These are phyloP conservation scores for Siniperca obscura DNA, from an alignment of 2,797 vertebrate species.

Conservation along the genomic window DNA sequence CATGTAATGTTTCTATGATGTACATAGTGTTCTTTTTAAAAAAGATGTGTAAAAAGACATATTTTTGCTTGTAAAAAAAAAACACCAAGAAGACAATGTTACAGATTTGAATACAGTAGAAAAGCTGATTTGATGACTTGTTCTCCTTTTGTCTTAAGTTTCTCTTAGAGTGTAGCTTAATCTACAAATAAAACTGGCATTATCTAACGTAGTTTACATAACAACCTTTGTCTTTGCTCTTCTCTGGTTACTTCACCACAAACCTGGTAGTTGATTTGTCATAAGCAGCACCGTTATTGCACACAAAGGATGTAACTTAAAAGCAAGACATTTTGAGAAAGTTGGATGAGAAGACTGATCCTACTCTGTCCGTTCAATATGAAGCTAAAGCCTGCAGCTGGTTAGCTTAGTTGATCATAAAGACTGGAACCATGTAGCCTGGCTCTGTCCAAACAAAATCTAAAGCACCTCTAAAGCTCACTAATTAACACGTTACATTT, in stretches of 20 bases:
- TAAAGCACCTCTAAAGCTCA: too few relatives aligned
- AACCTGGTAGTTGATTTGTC: not conserved
- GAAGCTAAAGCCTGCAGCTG: not conserved
- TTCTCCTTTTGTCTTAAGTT: slow-evolving; percentile 78
- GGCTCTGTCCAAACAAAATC: not conserved
- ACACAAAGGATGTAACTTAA: not conserved
- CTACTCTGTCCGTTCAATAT: not conserved
- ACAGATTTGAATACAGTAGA: slow-evolving; percentile 72
- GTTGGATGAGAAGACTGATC: not conserved
- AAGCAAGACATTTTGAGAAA: not conserved
- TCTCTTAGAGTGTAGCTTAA: slow-evolving; percentile 68
- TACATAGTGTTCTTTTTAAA: slow-evolving; percentile 82
- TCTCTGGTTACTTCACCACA: slow-evolving; percentile 10
- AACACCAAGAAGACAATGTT: slow-evolving; percentile 56
- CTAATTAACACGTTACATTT: too few relatives aligned
- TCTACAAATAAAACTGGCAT: slow-evolving; percentile 81
- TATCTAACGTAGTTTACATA: slow-evolving; percentile 74
- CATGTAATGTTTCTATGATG: slow-evolving; percentile 79
- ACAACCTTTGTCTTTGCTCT: slow-evolving; percentile 27
- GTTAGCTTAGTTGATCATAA: not conserved
- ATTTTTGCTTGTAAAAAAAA: slow-evolving; percentile 81
- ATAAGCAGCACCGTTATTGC: not conserved
- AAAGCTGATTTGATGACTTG: slow-evolving; percentile 64
- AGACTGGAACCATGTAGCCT: not conserved
- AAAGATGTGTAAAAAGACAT: slow-evolving; percentile 71